Evolutionary conservation across 2,113 vertebrate species (phyloP).

Genomic region (Oryzias melastigma): DNA sequence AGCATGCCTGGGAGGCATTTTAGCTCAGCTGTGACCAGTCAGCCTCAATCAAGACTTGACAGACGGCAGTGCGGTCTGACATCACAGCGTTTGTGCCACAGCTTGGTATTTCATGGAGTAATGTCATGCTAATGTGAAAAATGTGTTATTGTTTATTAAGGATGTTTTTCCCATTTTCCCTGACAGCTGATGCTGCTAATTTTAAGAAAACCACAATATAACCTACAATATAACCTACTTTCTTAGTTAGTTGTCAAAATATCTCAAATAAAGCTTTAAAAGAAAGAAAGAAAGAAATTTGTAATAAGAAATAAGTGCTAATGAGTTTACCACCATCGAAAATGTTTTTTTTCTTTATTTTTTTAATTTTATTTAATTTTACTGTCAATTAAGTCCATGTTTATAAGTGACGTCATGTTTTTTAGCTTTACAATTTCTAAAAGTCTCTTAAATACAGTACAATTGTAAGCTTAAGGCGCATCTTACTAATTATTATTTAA

Average conservation of each 20-base stretch:
- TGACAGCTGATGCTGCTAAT: background rate
- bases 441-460: no score
- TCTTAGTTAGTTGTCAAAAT: no score
- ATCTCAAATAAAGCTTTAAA: no score
- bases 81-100: slow-evolving; percentile 14
- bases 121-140: slow-evolving; percentile 13
- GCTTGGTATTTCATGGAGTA: slow-evolving; percentile 12
- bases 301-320: no score
- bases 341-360: no score
- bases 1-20: slow-evolving; percentile 39
- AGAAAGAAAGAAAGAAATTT: no score
- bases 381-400: no score
- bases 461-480: background rate
- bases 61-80: slow-evolving; percentile 31
- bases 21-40: slow-evolving; percentile 63
- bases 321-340: no score
- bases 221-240: no score
- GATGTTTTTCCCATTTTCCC: background rate
- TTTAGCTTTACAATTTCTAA: no score
- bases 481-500: background rate
- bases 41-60: slow-evolving; percentile 37
- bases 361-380: no score
- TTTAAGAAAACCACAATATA: background rate
- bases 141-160: background rate
- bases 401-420: no score